Conservation (phyloP, 2,888 invertebrate species). For the Oscheius sp. region DNA sequence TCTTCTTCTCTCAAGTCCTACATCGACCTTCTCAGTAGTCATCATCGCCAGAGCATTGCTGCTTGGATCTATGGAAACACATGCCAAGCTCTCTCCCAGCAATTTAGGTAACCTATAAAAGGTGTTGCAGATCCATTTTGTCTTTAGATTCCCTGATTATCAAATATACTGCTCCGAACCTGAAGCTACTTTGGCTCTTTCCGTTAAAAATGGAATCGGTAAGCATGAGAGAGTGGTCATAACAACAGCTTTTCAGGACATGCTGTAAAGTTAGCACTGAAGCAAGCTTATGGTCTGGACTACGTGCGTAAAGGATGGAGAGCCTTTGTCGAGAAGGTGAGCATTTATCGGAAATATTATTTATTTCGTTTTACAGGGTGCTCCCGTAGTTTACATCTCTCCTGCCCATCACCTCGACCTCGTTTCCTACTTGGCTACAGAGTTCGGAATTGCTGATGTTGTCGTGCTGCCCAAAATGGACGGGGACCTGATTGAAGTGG, state of each 20-base stretch:
- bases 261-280: constrained; percentile 61
- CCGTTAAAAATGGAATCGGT: constrained; percentile 62
- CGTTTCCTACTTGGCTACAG: constrained; percentile 55
- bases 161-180: constrained; percentile 59
- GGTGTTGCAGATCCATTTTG: background rate
- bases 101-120: constrained; percentile 42
- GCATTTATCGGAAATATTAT: background rate
- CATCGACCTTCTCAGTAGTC: constrained; percentile 63
- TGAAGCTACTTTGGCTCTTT: constrained; percentile 55
- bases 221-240: background rate
- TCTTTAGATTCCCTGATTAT: constrained; percentile 56
- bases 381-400: constrained; percentile 66
- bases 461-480: constrained; percentile 56
- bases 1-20: constrained; percentile 64
- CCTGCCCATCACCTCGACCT: constrained; percentile 66
- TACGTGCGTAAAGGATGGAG: constrained; percentile 61
- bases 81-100: constrained; percentile 48
- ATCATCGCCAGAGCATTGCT: constrained; percentile 64
- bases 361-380: constrained; percentile 44
- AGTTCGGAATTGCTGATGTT: constrained; percentile 64
- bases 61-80: constrained; percentile 64
- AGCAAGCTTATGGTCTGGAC: constrained; percentile 56
- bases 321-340: constrained; percentile 58
- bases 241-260: constrained; percentile 45
- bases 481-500: constrained; percentile 58